These are phyloP conservation scores for Spheniscus humboldti DNA, from an alignment of 2,797 vertebrate species.

Conservation along the genomic window DNA sequence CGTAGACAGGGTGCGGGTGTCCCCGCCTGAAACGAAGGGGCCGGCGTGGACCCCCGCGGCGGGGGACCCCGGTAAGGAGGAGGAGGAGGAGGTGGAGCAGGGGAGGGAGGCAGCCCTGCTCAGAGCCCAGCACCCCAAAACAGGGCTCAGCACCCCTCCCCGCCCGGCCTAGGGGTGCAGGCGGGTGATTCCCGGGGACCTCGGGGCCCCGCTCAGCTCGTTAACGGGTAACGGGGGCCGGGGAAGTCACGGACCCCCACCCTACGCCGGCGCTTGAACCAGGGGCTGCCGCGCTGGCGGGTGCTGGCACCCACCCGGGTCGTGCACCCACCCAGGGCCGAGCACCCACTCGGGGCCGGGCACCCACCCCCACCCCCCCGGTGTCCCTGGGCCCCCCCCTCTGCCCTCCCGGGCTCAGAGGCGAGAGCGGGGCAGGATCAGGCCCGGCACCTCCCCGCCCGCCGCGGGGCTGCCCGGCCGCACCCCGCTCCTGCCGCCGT, in stretches of 20 bases:
- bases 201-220: neutral
- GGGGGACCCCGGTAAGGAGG: neutral
- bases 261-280: accelerated
- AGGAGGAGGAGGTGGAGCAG: neutral
- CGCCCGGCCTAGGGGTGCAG: neutral
- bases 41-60: accelerated
- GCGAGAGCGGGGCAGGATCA: neutral
- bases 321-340: neutral
- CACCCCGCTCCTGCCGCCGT: neutral
- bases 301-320: neutral
- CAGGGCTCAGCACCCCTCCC: neutral
- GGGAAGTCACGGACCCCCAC: neutral
- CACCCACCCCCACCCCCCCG: no score
- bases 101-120: neutral
- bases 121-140: neutral
- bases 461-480: neutral
- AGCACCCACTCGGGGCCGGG: no score
- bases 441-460: neutral
- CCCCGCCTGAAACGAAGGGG: neutral
- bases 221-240: neutral
- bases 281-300: accelerated
- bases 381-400: no score
- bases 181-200: neutral
- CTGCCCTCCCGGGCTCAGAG: no score
- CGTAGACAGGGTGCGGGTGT: accelerated